These are phyloP conservation scores for Alloscopus bannaensis DNA, from an alignment of 2,888 invertebrate species.

Conservation along the genomic window DNA sequence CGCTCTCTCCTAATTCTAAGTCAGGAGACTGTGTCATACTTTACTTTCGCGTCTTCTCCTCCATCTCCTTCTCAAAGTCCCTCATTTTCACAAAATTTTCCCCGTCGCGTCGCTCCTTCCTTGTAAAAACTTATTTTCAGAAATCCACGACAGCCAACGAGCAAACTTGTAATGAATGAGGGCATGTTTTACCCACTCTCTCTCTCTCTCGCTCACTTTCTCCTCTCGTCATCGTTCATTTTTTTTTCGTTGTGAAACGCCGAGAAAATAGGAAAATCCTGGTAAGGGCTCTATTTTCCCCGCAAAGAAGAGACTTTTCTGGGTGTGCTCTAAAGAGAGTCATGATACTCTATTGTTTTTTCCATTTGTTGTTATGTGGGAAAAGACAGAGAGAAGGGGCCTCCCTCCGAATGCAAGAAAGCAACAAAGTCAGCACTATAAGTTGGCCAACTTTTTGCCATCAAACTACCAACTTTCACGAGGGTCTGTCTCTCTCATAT, in stretches of 20 bases:
- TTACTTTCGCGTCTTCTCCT: slow-evolving; percentile 24
- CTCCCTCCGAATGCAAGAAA: too few species aligned
- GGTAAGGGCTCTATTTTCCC: background rate
- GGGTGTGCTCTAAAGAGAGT: too few species aligned
- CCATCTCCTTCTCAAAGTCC: background rate
- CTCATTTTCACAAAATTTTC: slow-evolving; percentile 27
- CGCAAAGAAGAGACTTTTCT: too few species aligned
- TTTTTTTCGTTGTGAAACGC: background rate
- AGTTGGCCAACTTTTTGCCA: too few species aligned
- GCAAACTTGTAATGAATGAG: slow-evolving; percentile 42
- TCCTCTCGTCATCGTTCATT: background rate
- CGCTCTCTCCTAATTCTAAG: slow-evolving; percentile 38
- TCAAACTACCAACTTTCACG: too few species aligned
- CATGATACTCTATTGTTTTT: slow-evolving; percentile 22
- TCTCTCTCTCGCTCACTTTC: too few species aligned
- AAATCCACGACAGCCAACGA: slow-evolving; percentile 34
- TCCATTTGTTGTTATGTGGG: slow-evolving; percentile 23
- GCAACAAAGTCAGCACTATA: too few species aligned
- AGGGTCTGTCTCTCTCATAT: too few species aligned
- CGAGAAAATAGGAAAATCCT: background rate
- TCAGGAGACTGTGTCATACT: slow-evolving; percentile 25
- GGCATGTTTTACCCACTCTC: slow-evolving; percentile 33
- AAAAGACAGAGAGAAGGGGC: too few species aligned
- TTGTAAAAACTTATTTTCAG: slow-evolving; percentile 49
- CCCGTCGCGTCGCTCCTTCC: too few species aligned